Evolutionary conservation across 1,140 invertebrate genomes (phyloP).

Genomic region (Heliothis subflexa): DNA sequence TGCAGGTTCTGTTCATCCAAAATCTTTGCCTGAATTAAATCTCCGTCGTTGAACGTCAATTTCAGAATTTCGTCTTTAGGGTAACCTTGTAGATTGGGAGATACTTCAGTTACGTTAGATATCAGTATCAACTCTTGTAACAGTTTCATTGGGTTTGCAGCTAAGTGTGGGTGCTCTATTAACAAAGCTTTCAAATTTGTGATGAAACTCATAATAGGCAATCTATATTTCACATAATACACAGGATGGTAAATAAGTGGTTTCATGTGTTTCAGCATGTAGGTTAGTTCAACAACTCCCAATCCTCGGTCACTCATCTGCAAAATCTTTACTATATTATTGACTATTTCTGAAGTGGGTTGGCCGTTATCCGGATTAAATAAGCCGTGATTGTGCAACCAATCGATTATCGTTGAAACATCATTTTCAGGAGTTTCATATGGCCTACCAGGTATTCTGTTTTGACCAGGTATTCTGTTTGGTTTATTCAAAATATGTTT

Average conservation of each 20-base stretch:
- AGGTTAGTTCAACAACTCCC: slow-evolving; percentile 53
- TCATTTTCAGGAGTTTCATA: neutral
- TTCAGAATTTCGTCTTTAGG: slow-evolving; percentile 60
- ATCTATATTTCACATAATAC: slow-evolving; percentile 71
- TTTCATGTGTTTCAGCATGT: slow-evolving; percentile 49
- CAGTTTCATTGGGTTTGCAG: slow-evolving; percentile 54
- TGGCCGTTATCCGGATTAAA: neutral
- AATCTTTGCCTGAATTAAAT: slow-evolving; percentile 64
- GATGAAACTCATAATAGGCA: slow-evolving; percentile 68
- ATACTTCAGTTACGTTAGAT: slow-evolving; percentile 59
- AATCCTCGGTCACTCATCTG: neutral
- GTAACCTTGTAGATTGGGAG: slow-evolving; percentile 59
- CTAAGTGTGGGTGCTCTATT: slow-evolving; percentile 55
- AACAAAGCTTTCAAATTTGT: slow-evolving; percentile 58
- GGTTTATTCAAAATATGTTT: neutral
- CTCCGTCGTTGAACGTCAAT: slow-evolving; percentile 58
- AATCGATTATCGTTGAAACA: neutral
- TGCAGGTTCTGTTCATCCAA: slow-evolving; percentile 47
- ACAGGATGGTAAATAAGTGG: slow-evolving; percentile 51
- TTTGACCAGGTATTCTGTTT: neutral
- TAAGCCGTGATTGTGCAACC: slow-evolving; percentile 7
- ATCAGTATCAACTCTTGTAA: slow-evolving; percentile 60
- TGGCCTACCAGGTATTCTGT: neutral
- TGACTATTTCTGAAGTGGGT: neutral
- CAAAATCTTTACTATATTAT: slow-evolving; percentile 15